Evolutionary conservation across 2,113 vertebrate genomes (phyloP).

Genomic region (Amazona guildingii): DNA sequence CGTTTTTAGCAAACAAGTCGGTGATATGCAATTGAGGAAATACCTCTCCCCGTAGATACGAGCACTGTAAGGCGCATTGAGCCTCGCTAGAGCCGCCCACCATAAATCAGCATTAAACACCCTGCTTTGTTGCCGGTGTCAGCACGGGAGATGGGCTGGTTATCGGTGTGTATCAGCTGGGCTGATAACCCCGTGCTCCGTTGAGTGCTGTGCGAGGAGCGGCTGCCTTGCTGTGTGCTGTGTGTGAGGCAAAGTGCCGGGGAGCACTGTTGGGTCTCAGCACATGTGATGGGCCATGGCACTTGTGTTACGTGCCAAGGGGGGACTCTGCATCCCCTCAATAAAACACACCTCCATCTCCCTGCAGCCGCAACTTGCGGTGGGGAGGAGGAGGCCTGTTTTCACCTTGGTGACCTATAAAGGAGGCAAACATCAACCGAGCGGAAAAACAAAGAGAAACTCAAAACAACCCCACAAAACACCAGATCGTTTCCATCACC

Average conservation of each 20-base stretch:
- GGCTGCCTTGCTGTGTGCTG: constrained; percentile 74
- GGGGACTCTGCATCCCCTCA: background rate
- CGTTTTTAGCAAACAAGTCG: background rate
- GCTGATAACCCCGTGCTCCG: constrained; percentile 85
- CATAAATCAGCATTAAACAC: constrained; percentile 19
- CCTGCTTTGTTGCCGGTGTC: constrained; percentile 69
- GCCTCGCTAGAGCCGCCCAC: background rate
- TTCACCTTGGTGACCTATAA: background rate
- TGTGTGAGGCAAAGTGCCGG: constrained; percentile 48
- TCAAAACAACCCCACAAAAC: background rate
- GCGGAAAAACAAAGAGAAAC: constrained; percentile 23
- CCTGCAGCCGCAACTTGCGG: rapidly evolving
- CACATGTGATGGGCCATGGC: rapidly evolving
- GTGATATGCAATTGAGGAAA: background rate
- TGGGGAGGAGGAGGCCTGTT: background rate
- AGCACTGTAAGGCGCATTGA: background rate
- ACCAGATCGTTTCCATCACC: background rate
- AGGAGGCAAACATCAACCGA: background rate
- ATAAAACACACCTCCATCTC: rapidly evolving
- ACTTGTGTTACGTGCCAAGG: rapidly evolving
- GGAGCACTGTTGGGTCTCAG: background rate
- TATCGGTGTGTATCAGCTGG: constrained; percentile 81
- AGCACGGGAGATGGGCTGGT: constrained; percentile 75
- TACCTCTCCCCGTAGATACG: background rate
- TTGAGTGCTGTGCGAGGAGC: constrained; percentile 71